Base-by-base conservation (phyloP, 53 echinoderm and acorn worm species). In the Crossaster papposus region DNA sequence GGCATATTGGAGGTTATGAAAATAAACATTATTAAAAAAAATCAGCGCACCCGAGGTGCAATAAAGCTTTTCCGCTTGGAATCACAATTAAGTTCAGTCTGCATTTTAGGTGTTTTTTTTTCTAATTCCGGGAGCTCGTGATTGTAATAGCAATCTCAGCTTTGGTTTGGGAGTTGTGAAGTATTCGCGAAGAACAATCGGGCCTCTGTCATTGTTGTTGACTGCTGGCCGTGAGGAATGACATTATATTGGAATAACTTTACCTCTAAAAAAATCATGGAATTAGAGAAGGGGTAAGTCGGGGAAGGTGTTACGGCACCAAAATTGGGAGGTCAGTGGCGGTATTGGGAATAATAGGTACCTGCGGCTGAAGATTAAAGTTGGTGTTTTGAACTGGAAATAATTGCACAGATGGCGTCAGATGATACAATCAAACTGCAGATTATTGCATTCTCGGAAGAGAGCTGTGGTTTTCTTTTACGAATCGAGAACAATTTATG, bases 11-110 rank as follows among this genome's bases (percentile, higher is more conserved):
- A 87, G 87, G 87, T 87, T 87, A 75, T 33, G 37, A 50, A 87
- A 87, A 87, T 87, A 87, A 87, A 87, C 87, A 87, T 33, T 75
- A 78, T 78, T 78, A 36, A 78, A 23, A 78, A 23, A 44, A 30
- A 84, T 11, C n/a, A 53, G 70, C 83, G 2, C 83, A 65, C 83
- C 83, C 70, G 65, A 29, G 74, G 85, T 73, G 85, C 12, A 50
- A 73, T 85, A 73, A 72, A 85, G 51, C 26, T 51, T 73, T 73
- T 73, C 51, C 53, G 85, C 73, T 85, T 37, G 73, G 51, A 51
- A 53, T 72, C 85, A 50, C 72, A 11, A 44, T 44, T 44, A 85
- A 72, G 52, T 72, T 72, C n/a, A n/a, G n/a, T n/a, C 53, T 72
- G 85, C 72, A 85, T 85, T 73, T 73, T n/a, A n/a, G n/a, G n/a